Base-by-base conservation (phyloP, 2,113 vertebrate species). In the Jacana jacana region DNA sequence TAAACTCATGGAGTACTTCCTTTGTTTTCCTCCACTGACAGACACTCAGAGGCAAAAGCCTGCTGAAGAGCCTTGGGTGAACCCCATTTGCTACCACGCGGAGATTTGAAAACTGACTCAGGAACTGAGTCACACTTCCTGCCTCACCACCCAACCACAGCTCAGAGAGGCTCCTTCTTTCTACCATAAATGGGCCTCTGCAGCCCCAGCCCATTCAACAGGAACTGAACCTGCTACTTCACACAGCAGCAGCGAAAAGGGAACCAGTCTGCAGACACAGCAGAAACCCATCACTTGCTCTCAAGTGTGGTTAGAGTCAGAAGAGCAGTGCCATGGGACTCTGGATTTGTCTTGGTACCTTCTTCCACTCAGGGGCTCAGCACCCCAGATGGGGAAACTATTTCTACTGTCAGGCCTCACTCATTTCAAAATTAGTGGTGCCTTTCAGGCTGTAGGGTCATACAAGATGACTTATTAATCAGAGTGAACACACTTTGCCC, bases 71-170 rank as follows among this genome's bases (percentile, higher is more conserved):
- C 72, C 60, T 69, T 88, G 94, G 54, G 78, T 86, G 66, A 96
- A 92, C 37, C 60, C 77, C 86, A 75, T 95, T 96, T 6, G 86
- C 94, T 96, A 95, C 89, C 73, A 81, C 31, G 60, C 10, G 17
- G 90, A 95, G 95, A 97, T 95, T 35, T 96, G 95, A 97, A 98
- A 98, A 97, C 93, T 97, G 96, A 97, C 97, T 98, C 94, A 97
- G 97, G 97, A 98, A 98, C 97, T 98, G 98, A 98, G 97, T 98
- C 98, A 98, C 91, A 97, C 95, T 98, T 98, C 98, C 98, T 98
- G 97, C 95, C 96, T 80, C 6, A 4, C 78, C 90, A 96, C 93
- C 96, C 97, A 98, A 98, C 97, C 97, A 97, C 88, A 66, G 63
- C 76, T 64, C 86, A 84, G 92, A 97, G 81, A 81, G 95, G 96